Conservation (phyloP, 2,888 invertebrate genomes). For the Cheilosia impressa region DNA sequence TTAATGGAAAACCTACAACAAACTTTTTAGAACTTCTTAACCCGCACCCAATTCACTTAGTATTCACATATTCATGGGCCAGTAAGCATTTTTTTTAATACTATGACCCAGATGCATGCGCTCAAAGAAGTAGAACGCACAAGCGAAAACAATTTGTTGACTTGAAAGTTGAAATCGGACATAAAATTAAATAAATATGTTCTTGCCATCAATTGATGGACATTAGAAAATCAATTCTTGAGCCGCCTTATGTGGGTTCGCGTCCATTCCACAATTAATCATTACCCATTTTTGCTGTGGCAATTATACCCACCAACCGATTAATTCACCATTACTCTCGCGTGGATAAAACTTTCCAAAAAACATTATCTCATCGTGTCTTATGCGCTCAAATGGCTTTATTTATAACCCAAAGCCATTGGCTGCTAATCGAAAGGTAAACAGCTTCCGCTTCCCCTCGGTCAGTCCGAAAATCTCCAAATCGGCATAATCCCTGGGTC, state of each 20-base stretch:
- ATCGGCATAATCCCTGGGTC: constrained; percentile 9
- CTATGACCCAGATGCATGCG: constrained; percentile 37
- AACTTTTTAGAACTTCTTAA: no score
- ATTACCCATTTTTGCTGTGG: not conserved
- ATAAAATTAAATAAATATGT: constrained; percentile 1
- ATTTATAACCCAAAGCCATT: constrained; percentile 14
- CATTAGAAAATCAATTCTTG: constrained; percentile 13
- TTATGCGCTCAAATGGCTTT: constrained; percentile 26
- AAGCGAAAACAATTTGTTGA: constrained; percentile 4
- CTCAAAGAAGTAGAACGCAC: constrained; percentile 17
- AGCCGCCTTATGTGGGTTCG: not conserved
- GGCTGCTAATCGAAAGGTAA: constrained; percentile 46
- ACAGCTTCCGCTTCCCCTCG: constrained; percentile 37
- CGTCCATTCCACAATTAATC: constrained; percentile 18
- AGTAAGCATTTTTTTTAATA: not conserved
- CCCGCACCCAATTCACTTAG: no score
- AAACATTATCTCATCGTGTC: constrained; percentile 32
- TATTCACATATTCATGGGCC: not conserved
- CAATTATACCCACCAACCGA: constrained; percentile 20
- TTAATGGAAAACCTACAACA: no score
- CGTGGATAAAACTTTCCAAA: constrained; percentile 41
- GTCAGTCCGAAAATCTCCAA: constrained; percentile 1
- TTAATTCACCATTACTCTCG: constrained; percentile 21
- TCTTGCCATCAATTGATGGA: not conserved
- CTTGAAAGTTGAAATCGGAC: constrained; percentile 7